These are phyloP conservation scores for Leptopilina syphax DNA, from an alignment of 2,888 invertebrate genomes.

Conservation along the genomic window DNA sequence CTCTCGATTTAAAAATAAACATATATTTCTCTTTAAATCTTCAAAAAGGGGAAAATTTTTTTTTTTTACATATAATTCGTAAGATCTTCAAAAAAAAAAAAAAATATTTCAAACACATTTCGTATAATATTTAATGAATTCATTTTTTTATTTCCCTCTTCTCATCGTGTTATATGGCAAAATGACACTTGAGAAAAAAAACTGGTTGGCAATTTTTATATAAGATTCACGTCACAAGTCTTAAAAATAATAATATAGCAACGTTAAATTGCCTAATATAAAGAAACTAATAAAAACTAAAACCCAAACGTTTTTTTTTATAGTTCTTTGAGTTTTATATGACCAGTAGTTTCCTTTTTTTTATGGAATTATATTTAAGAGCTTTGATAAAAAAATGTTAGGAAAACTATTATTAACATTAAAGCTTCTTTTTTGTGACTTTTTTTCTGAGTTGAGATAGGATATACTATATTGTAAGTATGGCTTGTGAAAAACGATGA, in stretches of 20 bases:
- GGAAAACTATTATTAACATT: constrained; percentile 7
- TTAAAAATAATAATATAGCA: constrained; percentile 3
- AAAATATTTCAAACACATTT: too few species aligned
- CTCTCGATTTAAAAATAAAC: too few species aligned
- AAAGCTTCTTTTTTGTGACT: neutral
- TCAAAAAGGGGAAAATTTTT: too few species aligned
- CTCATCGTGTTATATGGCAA: neutral
- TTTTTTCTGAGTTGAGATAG: neutral
- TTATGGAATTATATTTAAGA: neutral
- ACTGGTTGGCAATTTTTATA: too few species aligned
- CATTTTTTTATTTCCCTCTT: neutral
- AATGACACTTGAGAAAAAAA: neutral
- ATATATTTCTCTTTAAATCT: too few species aligned
- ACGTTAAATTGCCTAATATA: constrained; percentile 1
- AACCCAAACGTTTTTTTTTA: neutral
- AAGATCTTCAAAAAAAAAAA: too few species aligned
- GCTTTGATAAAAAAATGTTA: neutral
- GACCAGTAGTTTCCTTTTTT: neutral
- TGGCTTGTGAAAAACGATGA: neutral
- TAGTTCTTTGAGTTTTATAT: neutral
- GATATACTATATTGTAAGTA: too few species aligned
- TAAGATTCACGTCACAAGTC: constrained; percentile 8
- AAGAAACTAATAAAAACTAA: constrained; percentile 21
- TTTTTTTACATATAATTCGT: too few species aligned
- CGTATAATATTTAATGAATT: too few species aligned